Evolutionary conservation across 2,113 vertebrate genomes (phyloP), one percentile per base, ranked within the genome.

Genomic region (Nicator chloris): DNA sequence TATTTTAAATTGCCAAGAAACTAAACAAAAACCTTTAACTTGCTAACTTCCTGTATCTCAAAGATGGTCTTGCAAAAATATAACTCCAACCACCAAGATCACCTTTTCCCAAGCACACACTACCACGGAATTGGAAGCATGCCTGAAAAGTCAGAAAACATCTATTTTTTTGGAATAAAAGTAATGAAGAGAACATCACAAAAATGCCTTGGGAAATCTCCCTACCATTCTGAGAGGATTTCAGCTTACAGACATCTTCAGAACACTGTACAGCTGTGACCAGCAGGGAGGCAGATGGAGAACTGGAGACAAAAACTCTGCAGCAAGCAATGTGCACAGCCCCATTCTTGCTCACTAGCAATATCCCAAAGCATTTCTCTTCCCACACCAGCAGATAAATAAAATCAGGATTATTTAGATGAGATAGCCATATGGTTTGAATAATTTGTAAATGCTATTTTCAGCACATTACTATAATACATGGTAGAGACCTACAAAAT

Each of bases 351-450:
- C 60, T 84, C 8, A 4, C 75, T 60, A 88, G 65, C 82, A 83
- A 68, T 45, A 80, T 51, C 56, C 79, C 76, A 90, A 66, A 95
- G 90, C 70, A 42, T 33, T 93, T 70, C 66, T 59, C 87, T 94
- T 95, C 80, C 82, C 79, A 90, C 79, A 73, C 56, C 49, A 81
- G 47, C 69, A 77, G 79, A 91, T 60, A 96, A 92, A 92, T 86
- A 75, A 93, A 97, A 88, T 47, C n/a, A 26, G 14, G 53, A 90
- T 95, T 95, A 85, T 75, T 88, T 83, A 81, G 51, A 88, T 64
- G 53, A 39, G 63, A 76, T 53, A 93, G 78, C 82, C 95, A 93
- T 86, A 94, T 66, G 75, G 75, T 81, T 96, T 94, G 68, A 44
- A 73, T 61, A 65, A 90, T 80, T 81, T 90, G 81, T 70, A 69